Base-by-base conservation (phyloP, 2,113 vertebrate genomes). In the Podarcis raffonei region DNA sequence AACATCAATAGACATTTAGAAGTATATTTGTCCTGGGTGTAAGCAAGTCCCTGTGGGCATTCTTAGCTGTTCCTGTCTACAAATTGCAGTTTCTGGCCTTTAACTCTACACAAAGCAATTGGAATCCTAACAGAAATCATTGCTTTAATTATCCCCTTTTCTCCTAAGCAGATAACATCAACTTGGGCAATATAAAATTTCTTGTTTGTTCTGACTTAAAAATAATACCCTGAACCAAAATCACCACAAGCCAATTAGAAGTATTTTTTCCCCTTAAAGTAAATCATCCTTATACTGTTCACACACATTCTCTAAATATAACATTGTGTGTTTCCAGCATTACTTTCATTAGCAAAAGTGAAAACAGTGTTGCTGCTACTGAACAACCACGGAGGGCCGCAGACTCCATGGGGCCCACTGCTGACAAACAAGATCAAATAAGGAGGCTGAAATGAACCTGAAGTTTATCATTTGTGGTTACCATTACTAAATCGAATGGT, bases 141-240 rank as follows among this genome's bases (percentile, higher is more conserved):
- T 92, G 84, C 48, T 65, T 81, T 90, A 90, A 91, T 88, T 92
- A 90, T 66, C 66, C 59, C 77, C 85, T 89, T 88, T 59, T 65
- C 87, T 85, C 71, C 89, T 81, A 89, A 25, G 0, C 5, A 87
- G 48, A 30, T 80, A 20, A 92, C 78, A 95, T 84, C 84, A 93
- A 16, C 80, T 65, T 89, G 86, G 85, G 86, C 89, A 94, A 90
- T 25, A 81, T 37, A 83, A 94, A 88, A 76, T 91, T 42, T 91
- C 30, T 68, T 90, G 85, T 27, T 32, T 89, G 77, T 27, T 86
- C 48, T 84, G 39, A 7, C 7, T 12, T 48, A 83, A 93, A 22
- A 71, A 81, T 92, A 81, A 92, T 62, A 75, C 2, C 87, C 59
- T 74, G 68, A 89, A 89, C 91, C 95, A 79, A 90, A 94, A 69